Conservation (phyloP, 2,888 invertebrate species). For the Xanthorhoe designata region DNA sequence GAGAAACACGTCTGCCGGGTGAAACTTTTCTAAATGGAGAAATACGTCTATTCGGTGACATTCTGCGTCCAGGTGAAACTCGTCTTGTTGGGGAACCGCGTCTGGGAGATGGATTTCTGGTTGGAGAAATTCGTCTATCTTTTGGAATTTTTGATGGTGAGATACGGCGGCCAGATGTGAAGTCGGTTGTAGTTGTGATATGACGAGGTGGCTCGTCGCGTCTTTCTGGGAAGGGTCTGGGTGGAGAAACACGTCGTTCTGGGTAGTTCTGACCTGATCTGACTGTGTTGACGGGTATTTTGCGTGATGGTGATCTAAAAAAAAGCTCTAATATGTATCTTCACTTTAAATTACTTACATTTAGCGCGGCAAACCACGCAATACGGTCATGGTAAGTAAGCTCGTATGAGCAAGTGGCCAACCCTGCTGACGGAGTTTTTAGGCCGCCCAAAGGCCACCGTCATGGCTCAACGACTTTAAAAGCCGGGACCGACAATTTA, state of each 20-base stretch:
- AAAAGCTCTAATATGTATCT: not conserved
- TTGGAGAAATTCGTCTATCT: constrained; percentile 14
- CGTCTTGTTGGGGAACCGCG: constrained; percentile 13
- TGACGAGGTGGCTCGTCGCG: not conserved
- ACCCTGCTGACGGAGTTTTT: too few relatives aligned
- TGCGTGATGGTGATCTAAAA: constrained; percentile 25
- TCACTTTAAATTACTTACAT: too few relatives aligned
- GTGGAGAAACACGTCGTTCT: constrained; percentile 23
- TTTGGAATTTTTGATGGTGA: constrained; percentile 16
- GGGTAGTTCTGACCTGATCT: constrained; percentile 12
- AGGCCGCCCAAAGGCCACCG: too few relatives aligned
- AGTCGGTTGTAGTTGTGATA: constrained; percentile 4
- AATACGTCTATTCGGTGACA: constrained; percentile 25
- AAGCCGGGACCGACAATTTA: too few relatives aligned
- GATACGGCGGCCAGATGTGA: not conserved
- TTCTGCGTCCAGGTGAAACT: constrained; percentile 15
- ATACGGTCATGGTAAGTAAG: too few relatives aligned
- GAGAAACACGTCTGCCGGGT: constrained; percentile 35
- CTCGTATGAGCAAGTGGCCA: too few relatives aligned
- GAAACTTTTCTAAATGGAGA: constrained; percentile 41
- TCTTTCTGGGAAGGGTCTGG: constrained; percentile 17
- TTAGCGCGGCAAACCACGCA: too few relatives aligned
- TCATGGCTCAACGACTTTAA: too few relatives aligned
- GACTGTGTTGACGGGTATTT: not conserved
- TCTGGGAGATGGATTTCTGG: not conserved